These are phyloP conservation scores for Oreochromis tanganicae DNA, from an alignment of 2,113 vertebrate species.

Conservation along the genomic window DNA sequence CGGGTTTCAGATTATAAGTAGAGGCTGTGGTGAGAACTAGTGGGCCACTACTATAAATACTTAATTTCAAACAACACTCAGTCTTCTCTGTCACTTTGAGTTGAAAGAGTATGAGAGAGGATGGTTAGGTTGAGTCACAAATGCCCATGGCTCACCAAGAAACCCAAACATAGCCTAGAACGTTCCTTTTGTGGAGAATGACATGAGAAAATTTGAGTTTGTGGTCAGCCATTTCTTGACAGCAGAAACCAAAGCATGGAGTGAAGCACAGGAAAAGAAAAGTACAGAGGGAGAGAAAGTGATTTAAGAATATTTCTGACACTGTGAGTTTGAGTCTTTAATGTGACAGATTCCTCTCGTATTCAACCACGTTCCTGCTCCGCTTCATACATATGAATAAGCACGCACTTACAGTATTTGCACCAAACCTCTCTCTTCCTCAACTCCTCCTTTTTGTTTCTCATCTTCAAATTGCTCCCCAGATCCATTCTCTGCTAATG, in stretches of 20 bases:
- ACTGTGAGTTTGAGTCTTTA: not conserved
- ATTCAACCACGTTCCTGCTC: not conserved
- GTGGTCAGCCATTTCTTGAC: constrained; percentile 52
- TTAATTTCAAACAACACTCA: not conserved
- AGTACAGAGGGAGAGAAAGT: not conserved
- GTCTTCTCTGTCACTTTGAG: constrained; percentile 40
- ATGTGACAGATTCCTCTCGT: not conserved
- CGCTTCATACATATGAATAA: not conserved
- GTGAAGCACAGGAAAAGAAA: constrained; percentile 5
- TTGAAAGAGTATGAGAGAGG: constrained; percentile 50
- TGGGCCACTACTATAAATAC: not conserved
- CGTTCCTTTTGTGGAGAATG: constrained; percentile 36
- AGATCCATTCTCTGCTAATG: constrained; percentile 17
- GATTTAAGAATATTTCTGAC: not conserved
- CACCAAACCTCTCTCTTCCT: not conserved
- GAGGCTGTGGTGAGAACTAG: not conserved
- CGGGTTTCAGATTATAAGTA: not conserved
- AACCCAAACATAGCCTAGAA: constrained; percentile 57
- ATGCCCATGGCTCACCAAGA: constrained; percentile 18
- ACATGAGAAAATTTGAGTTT: constrained; percentile 47
- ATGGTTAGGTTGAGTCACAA: constrained; percentile 41
- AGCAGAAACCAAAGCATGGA: constrained; percentile 28
- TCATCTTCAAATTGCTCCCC: not conserved
- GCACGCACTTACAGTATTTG: not conserved
- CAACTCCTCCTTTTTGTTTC: not conserved